Percentiles rank a stretch among this genome's conserved stretches.
Conservation (phyloP, 1,140 invertebrate genomes). For the Heliconius congener region DNA sequence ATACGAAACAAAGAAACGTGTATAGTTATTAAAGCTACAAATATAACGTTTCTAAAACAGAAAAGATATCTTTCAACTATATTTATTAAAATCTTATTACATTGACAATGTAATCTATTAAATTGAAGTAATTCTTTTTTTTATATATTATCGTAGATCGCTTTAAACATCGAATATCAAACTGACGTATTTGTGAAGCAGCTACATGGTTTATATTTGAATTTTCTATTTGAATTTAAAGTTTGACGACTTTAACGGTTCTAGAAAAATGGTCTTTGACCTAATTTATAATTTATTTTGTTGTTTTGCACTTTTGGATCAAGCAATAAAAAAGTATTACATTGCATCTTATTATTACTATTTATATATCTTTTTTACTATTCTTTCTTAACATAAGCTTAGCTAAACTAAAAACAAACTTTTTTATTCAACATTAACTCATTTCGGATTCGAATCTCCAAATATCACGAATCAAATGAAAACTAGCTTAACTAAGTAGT, state of each 20-base stretch:
- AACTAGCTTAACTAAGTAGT: not conserved
- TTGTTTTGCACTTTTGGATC: not conserved
- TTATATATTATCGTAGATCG: not conserved
- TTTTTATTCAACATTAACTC: too few relatives aligned
- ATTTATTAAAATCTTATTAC: not conserved
- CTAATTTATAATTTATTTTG: not conserved
- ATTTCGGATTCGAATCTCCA: too few relatives aligned
- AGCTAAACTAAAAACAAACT: too few relatives aligned
- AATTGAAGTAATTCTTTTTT: not conserved
- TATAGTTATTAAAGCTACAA: too few relatives aligned
- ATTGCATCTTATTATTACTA: too few relatives aligned
- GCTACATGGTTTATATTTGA: not conserved
- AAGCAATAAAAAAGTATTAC: not conserved
- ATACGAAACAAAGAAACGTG: too few relatives aligned
- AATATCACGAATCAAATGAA: not conserved
- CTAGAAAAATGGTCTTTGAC: not conserved
- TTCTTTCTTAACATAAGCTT: too few relatives aligned
- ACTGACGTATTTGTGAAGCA: not conserved
- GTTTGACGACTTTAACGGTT: not conserved
- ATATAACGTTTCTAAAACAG: too few relatives aligned
- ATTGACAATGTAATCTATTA: not conserved
- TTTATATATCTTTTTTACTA: too few relatives aligned
- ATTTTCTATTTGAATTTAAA: not conserved
- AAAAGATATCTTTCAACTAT: too few relatives aligned
- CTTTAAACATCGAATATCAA: not conserved